Conservation (phyloP, 2,888 invertebrate genomes). For the Sipha maydis region DNA sequence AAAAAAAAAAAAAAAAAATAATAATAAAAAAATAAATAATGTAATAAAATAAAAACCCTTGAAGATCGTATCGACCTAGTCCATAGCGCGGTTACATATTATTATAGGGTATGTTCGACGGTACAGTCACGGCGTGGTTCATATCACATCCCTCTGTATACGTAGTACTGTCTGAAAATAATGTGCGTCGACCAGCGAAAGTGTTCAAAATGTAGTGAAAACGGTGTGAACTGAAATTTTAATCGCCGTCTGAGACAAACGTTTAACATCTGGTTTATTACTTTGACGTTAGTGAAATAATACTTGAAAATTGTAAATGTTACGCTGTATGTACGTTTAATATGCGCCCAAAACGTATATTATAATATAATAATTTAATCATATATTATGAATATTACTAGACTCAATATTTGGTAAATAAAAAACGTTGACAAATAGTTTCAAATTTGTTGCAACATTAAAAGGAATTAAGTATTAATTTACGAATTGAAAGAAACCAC, state of each 20-base stretch:
- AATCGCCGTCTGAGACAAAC: not conserved
- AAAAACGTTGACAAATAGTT: not conserved
- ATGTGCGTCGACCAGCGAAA: not conserved
- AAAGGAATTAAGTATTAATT: too few species aligned
- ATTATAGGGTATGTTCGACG: slow-evolving; percentile 23
- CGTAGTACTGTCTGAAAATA: not conserved
- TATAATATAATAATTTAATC: too few species aligned
- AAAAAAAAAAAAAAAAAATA: not conserved
- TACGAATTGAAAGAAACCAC: too few species aligned
- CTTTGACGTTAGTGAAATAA: not conserved
- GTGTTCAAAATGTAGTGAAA: slow-evolving; percentile 34
- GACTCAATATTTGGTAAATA: not conserved
- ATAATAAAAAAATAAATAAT: not conserved
- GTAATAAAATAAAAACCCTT: slow-evolving; percentile 42
- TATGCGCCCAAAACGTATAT: too few species aligned
- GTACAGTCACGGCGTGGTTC: not conserved
- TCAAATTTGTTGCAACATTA: not conserved
- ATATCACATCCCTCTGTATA: not conserved
- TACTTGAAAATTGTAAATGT: too few species aligned
- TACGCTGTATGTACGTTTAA: too few species aligned
- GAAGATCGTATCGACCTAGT: slow-evolving; percentile 42
- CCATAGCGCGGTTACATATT: not conserved
- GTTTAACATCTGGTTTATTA: slow-evolving; percentile 22
- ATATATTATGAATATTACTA: not conserved
- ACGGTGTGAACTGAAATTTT: slow-evolving; percentile 23